Percentiles rank a stretch among this genome's conserved stretches.
Evolutionary conservation across 2,797 vertebrate species (phyloP).

Genomic region (Menidia menidia): DNA sequence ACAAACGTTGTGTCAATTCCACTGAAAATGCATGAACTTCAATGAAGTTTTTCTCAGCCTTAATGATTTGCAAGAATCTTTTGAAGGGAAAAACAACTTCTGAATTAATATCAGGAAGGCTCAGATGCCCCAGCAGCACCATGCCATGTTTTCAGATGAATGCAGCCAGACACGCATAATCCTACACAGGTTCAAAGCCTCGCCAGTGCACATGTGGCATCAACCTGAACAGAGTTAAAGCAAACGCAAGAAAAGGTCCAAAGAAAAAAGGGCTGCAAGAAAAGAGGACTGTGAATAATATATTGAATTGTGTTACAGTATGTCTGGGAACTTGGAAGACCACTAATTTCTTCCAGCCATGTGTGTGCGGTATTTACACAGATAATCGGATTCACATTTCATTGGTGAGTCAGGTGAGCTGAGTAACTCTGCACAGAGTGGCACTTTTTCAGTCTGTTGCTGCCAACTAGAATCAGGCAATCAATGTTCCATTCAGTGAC

Average conservation of each 20-base stretch:
- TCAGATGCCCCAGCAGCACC: constrained; percentile 24
- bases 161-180: constrained; percentile 75
- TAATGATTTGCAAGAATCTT: constrained; percentile 16
- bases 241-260: constrained; percentile 51
- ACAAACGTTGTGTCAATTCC: background rate
- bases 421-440: constrained; percentile 26
- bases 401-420: constrained; percentile 44
- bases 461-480: constrained; percentile 40
- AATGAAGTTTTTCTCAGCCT: background rate
- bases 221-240: constrained; percentile 74
- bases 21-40: background rate
- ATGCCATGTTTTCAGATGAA: constrained; percentile 56
- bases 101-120: constrained; percentile 26
- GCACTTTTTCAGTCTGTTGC: constrained; percentile 11
- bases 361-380: constrained; percentile 24
- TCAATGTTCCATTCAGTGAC: constrained; percentile 37
- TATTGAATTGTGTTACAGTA: constrained; percentile 30
- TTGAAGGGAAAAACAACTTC: constrained; percentile 17
- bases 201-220: constrained; percentile 75
- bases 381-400: constrained; percentile 43
- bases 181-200: constrained; percentile 75
- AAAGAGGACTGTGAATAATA: constrained; percentile 48
- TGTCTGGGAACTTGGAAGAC: constrained; percentile 32
- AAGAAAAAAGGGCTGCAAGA: constrained; percentile 51
- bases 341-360: constrained; percentile 42